Evolutionary conservation across 2,113 vertebrate species (phyloP).

Genomic region (Cyanoliseus patagonus): DNA sequence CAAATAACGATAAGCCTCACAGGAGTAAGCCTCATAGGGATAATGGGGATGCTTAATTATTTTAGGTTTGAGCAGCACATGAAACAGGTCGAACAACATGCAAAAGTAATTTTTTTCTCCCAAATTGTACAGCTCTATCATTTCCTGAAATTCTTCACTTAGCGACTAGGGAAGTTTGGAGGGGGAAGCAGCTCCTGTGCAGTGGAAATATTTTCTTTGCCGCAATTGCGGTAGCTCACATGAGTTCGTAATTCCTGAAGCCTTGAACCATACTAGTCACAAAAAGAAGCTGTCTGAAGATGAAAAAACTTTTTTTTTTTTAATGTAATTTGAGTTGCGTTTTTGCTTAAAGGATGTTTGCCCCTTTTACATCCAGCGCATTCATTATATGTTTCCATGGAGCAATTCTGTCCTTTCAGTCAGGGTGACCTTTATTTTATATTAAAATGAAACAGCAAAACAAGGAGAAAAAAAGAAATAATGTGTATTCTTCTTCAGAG

Average conservation of each 20-base stretch:
- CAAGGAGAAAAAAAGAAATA: neutral
- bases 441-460: conserved; percentile 37
- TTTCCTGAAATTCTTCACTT: neutral
- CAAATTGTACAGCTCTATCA: neutral
- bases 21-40: neutral
- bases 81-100: neutral
- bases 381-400: neutral
- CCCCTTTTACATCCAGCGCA: conserved; percentile 14
- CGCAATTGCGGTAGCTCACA: neutral
- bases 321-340: neutral
- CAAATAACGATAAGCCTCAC: neutral
- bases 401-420: neutral
- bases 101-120: neutral
- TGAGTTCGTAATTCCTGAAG: neutral
- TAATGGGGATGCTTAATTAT: neutral
- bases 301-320: neutral
- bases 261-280: neutral
- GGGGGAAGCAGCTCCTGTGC: neutral
- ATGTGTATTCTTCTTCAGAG: neutral
- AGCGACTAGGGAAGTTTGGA: neutral
- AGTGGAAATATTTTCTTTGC: neutral
- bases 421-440: conserved; percentile 58
- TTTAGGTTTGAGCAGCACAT: neutral
- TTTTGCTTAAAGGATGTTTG: conserved; percentile 35
- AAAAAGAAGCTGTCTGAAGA: neutral